Evolutionary conservation across 2,797 vertebrate genomes (phyloP).

Genomic region (Harpagifer antarcticus): DNA sequence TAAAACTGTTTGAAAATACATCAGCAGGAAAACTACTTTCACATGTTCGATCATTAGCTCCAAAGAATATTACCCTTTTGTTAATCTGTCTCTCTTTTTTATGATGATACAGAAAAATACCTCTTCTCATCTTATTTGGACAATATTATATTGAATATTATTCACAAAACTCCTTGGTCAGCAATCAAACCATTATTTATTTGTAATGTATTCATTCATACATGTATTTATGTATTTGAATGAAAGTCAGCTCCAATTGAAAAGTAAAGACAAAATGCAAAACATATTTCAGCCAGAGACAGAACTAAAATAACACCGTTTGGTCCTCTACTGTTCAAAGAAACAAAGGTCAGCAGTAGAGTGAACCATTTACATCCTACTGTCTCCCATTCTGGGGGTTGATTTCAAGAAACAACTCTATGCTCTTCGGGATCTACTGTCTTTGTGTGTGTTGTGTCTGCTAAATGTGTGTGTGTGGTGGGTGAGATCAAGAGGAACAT

Average conservation of each 20-base stretch:
- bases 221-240: background rate
- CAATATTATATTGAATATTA: background rate
- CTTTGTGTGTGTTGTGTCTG: background rate
- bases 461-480: background rate
- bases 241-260: constrained; percentile 9
- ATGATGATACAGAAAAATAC: background rate
- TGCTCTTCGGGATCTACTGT: background rate
- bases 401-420: constrained; percentile 1
- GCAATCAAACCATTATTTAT: background rate
- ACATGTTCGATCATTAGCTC: too few species aligned
- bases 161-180: background rate
- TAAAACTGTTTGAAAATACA: too few species aligned
- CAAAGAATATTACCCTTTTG: background rate
- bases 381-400: background rate
- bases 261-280: background rate
- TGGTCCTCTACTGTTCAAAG: constrained; percentile 54
- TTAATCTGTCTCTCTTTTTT: background rate
- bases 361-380: constrained; percentile 81
- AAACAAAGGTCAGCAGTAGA: constrained; percentile 75
- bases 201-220: background rate
- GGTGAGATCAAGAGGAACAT: background rate
- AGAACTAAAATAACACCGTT: constrained; percentile 20
- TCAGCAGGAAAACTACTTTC: too few species aligned
- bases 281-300: constrained; percentile 19
- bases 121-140: background rate